A percentile compares a stretch with the other conserved stretches of the same genome.
These are phyloP conservation scores for Biston stratarius DNA, from an alignment of 2,888 invertebrate genomes.

Conservation along the genomic window DNA sequence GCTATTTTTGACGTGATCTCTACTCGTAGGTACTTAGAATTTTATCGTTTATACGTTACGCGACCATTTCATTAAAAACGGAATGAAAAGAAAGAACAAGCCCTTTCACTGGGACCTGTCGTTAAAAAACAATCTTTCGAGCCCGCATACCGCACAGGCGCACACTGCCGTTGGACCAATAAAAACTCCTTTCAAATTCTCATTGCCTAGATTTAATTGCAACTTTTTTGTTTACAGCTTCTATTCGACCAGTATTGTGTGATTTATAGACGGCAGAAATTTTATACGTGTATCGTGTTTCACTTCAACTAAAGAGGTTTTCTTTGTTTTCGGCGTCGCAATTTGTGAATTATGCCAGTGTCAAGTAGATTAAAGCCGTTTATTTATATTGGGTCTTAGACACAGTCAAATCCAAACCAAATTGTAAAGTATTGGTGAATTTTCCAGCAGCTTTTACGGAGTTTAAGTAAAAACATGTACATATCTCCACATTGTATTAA, in stretches of 20 bases:
- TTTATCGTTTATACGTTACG: neutral
- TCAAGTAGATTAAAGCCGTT: no score
- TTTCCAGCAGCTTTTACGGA: no score
- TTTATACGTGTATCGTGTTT: neutral
- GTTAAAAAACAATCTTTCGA: constrained; percentile 52
- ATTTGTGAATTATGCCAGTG: no score
- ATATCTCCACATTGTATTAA: no score
- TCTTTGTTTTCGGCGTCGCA: no score
- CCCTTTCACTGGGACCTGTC: constrained; percentile 52
- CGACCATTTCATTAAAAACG: constrained; percentile 23
- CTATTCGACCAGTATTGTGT: constrained; percentile 16
- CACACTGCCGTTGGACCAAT: constrained; percentile 41
- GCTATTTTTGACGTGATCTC: neutral
- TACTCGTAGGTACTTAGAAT: neutral
- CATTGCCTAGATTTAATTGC: constrained; percentile 37
- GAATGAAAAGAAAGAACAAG: constrained; percentile 36
- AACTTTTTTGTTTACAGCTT: constrained; percentile 22
- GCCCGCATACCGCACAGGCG: constrained; percentile 59
- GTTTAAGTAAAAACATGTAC: no score
- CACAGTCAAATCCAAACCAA: no score
- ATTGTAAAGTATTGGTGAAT: no score
- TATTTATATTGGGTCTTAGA: no score
- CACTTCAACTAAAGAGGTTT: neutral
- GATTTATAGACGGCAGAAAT: neutral
- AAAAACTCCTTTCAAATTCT: constrained; percentile 49